These are phyloP conservation scores for Dromococcyx pavoninus DNA, from an alignment of 2,797 vertebrate genomes.

Conservation along the genomic window DNA sequence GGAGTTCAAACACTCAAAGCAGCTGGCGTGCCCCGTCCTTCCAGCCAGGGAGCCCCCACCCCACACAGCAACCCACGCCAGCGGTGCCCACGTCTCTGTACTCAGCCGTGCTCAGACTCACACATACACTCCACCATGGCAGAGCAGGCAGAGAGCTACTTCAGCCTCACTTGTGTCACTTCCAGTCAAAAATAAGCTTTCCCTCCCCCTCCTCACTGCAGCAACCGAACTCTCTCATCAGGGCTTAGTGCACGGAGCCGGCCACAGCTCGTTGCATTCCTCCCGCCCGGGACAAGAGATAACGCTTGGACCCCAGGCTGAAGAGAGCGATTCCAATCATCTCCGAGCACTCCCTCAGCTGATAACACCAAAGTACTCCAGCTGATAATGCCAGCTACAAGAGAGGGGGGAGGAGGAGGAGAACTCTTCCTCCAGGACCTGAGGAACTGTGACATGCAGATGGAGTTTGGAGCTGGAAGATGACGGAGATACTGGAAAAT, in stretches of 20 bases:
- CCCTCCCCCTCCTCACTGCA: conserved; percentile 23
- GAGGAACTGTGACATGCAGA: neutral
- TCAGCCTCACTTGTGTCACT: neutral
- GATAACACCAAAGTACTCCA: neutral
- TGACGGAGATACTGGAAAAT: neutral
- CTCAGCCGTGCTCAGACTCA: neutral
- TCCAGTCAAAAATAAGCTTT: conserved; percentile 27
- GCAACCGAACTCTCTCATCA: neutral
- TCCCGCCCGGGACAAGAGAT: neutral
- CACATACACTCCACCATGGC: neutral
- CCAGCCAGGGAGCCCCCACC: no score
- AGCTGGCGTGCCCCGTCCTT: no score
- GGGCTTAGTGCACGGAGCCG: neutral
- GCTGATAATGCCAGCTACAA: neutral
- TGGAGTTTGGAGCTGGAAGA: neutral
- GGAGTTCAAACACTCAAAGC: neutral
- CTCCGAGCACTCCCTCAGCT: neutral
- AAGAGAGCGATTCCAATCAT: neutral
- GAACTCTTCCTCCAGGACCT: neutral
- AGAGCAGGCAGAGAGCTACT: neutral
- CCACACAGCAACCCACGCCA: no score
- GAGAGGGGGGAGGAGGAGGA: neutral
- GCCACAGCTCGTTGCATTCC: neutral
- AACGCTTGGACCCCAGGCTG: neutral
- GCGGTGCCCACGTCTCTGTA: no score